Evolutionary conservation across 2,113 vertebrate species (phyloP), one percentile per base, ranked within the genome.

Genomic region (Rynchops niger): DNA sequence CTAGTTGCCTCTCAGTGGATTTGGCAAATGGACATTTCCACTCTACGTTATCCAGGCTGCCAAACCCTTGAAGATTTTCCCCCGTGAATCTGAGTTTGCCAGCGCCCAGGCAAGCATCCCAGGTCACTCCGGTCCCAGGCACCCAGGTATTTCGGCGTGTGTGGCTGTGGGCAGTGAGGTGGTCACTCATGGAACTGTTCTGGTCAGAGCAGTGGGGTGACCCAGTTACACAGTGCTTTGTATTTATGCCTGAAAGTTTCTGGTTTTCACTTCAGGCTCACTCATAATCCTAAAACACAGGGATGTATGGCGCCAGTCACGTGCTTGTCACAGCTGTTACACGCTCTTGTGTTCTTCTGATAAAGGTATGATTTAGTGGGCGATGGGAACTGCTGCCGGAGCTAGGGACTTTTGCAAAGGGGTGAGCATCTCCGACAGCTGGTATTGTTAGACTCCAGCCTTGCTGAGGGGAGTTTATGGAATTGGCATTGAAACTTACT

Each of bases 171-270:
- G 56, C 52, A 62, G 40, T 0, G 0, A 0, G 0, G 38, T 77
- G 77, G 43, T n/a, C 66, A 4, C 0, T 0, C 7, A 0, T 4
- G 58, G 19, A 9, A 38, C 26, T 38, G 25, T 0, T 49, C 42
- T 34, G 45, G 30, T 61, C 78, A 79, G 36, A 74, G 65, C 17
- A 50, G 36, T 0, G 2, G 4, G 8, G 30, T 13, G 8, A 56
- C 9, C 1, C 34, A 15, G 18, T 43, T 12, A 58, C 30, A 63
- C 0, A 0, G 4, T 1, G 0, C 7, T 74, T 85, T 70, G 16
- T 84, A 12, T 40, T 93, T 38, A 61, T 83, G 12, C 45, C 53
- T 43, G 58, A 21, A 86, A 50, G 26, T 15, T 83, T 73, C 43
- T 73, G 21, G 8, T 40, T 86, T 86, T 72, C 40, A 11, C 11